A percentile compares a stretch with the other conserved stretches of the same genome.
Conservation (phyloP, 2,888 invertebrate genomes). For the Pasiphila rectangulata region DNA sequence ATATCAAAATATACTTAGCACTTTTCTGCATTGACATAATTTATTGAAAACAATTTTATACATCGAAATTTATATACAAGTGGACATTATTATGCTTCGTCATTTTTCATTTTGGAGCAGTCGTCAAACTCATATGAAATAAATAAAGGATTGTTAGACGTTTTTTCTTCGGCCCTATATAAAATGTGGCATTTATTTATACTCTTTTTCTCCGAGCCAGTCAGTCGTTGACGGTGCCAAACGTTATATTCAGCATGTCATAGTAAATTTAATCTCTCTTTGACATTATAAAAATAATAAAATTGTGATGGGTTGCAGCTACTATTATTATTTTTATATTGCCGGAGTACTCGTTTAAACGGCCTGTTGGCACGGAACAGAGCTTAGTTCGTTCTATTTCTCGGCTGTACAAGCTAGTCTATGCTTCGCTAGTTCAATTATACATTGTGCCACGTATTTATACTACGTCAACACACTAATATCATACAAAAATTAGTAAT, state of each 20-base stretch:
- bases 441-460: too few relatives aligned
- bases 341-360: constrained; percentile 28
- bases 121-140: too few relatives aligned
- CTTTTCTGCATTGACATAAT: too few relatives aligned
- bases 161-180: too few relatives aligned
- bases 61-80: too few relatives aligned
- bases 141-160: too few relatives aligned
- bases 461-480: too few relatives aligned
- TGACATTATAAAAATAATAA: constrained; percentile 5
- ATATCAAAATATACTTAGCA: too few relatives aligned
- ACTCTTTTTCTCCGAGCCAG: background rate
- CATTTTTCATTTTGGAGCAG: too few relatives aligned
- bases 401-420: constrained; percentile 21
- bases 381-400: constrained; percentile 29
- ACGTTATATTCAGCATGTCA: background rate
- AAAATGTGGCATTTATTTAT: background rate
- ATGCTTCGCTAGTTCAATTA: constrained; percentile 35
- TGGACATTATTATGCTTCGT: too few relatives aligned
- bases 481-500: too few relatives aligned
- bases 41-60: too few relatives aligned
- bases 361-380: constrained; percentile 40
- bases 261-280: background rate
- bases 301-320: constrained; percentile 5
- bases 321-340: constrained; percentile 21
- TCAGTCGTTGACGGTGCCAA: background rate